phyloP scores from a whole-genome alignment of 2,113 vertebrate species.

The Brachyhypopomus gauderio region DNA sequence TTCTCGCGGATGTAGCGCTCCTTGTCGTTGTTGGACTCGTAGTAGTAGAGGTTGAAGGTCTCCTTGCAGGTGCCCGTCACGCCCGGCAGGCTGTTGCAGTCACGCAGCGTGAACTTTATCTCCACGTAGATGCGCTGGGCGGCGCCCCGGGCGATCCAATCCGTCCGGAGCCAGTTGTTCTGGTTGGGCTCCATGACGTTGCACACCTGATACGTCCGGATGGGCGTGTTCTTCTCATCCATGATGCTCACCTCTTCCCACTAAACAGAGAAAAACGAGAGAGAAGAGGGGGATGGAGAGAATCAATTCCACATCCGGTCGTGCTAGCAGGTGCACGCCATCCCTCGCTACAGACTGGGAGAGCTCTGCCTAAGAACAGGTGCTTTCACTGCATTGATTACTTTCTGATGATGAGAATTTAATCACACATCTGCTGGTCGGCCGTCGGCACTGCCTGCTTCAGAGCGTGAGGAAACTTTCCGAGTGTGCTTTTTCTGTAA shows the following conservation, averaged over 20 bases:
- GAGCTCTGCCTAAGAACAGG: constrained; percentile 28
- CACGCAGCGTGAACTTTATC: constrained; percentile 96
- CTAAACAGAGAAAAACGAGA: constrained; percentile 57
- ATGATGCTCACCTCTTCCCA: constrained; percentile 81
- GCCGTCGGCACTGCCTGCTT: neutral
- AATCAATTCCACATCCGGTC: constrained; percentile 18
- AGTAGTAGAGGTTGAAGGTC: constrained; percentile 99
- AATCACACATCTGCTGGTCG: constrained; percentile 48
- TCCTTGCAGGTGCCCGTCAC: constrained; percentile 99
- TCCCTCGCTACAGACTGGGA: constrained; percentile 14
- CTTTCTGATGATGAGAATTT: constrained; percentile 44
- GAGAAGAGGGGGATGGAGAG: neutral
- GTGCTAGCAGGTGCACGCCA: constrained; percentile 43
- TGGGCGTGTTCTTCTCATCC: constrained; percentile 80
- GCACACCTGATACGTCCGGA: constrained; percentile 88
- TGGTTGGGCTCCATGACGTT: constrained; percentile 96
- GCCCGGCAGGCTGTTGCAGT: constrained; percentile 97
- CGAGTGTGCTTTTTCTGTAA: constrained; percentile 20
- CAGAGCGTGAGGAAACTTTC: neutral
- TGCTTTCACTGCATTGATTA: constrained; percentile 39
- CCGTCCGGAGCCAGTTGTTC: constrained; percentile 97
- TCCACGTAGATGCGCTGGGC: constrained; percentile 96
- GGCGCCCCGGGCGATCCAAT: constrained; percentile 94
- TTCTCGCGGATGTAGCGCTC: constrained; percentile 93
- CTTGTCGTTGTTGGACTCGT: constrained; percentile 93